phyloP scores from a whole-genome alignment of 2,888 invertebrate species.

The Rotaria socialis region DNA sequence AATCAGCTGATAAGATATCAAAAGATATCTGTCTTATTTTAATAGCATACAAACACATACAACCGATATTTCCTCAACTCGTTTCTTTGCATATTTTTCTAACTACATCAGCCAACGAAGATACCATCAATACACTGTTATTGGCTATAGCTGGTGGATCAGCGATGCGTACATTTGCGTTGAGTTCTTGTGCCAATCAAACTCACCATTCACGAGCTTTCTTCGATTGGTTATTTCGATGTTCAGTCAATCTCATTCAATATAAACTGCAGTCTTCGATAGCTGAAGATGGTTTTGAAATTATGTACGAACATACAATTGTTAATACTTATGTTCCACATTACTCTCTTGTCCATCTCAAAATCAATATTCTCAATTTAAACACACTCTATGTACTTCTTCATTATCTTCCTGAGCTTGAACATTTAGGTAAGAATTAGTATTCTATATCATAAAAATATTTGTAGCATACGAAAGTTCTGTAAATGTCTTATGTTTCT shows the following conservation, averaged over 20 bases:
- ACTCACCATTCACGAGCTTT: constrained; percentile 11
- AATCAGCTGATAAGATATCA: background rate
- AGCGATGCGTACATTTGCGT: background rate
- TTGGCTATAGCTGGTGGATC: background rate
- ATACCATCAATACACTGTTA: background rate
- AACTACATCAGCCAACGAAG: background rate
- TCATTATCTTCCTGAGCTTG: background rate
- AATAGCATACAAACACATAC: background rate
- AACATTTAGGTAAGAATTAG: background rate
- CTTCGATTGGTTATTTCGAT: background rate
- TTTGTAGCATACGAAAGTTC: too few relatives aligned
- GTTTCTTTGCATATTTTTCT: background rate
- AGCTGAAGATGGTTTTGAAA: background rate
- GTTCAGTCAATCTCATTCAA: background rate
- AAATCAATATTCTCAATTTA: background rate
- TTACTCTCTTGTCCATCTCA: background rate
- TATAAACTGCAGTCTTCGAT: background rate
- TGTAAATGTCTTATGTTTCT: background rate
- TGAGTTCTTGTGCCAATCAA: background rate
- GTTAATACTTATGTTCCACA: background rate
- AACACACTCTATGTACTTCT: background rate
- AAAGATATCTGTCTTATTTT: background rate
- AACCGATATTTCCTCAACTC: background rate
- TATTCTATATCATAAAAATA: too few relatives aligned
- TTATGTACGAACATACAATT: background rate